A percentile compares a stretch with the other conserved stretches of the same genome.
phyloP scores from a whole-genome alignment of 2,888 invertebrate species.

The Choreutis nemorana region DNA sequence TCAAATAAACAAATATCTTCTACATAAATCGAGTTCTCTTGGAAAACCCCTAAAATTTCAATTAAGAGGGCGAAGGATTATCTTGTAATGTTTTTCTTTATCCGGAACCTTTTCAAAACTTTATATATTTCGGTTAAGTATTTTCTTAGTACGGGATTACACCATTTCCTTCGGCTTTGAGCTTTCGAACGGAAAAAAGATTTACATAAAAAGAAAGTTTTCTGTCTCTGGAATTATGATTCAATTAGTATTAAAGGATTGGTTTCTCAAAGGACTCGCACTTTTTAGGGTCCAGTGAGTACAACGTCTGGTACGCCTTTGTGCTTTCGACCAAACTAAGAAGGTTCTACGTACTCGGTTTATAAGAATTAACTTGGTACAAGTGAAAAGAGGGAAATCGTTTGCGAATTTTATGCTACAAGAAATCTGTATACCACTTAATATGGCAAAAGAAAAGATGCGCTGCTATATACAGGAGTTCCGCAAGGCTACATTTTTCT shows the following conservation, averaged over 20 bases:
- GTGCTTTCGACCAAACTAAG: conserved; percentile 57
- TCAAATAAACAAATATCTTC: no score
- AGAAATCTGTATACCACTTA: not conserved
- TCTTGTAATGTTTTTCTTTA: no score
- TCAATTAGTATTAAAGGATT: conserved; percentile 67
- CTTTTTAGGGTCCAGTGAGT: conserved; percentile 54
- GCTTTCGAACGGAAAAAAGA: conserved; percentile 41
- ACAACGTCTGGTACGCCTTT: conserved; percentile 43
- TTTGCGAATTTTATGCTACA: not conserved
- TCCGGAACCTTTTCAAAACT: no score
- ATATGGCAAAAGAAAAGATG: conserved; percentile 3
- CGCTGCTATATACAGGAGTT: no score
- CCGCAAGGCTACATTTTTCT: no score
- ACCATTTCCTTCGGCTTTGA: conserved; percentile 47
- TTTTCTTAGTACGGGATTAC: no score
- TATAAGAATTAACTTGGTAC: conserved; percentile 26
- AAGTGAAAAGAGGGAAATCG: conserved; percentile 33
- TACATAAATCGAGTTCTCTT: no score
- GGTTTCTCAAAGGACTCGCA: conserved; percentile 52
- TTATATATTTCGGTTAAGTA: no score
- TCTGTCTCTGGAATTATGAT: conserved; percentile 60
- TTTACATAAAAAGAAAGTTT: conserved; percentile 65
- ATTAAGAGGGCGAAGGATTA: no score
- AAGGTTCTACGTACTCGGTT: conserved; percentile 40
- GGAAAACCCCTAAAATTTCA: no score